A percentile compares a stretch with the other conserved stretches of the same genome.
These are phyloP conservation scores for Eciton burchellii DNA, from an alignment of 1,140 invertebrate genomes.

Conservation along the genomic window DNA sequence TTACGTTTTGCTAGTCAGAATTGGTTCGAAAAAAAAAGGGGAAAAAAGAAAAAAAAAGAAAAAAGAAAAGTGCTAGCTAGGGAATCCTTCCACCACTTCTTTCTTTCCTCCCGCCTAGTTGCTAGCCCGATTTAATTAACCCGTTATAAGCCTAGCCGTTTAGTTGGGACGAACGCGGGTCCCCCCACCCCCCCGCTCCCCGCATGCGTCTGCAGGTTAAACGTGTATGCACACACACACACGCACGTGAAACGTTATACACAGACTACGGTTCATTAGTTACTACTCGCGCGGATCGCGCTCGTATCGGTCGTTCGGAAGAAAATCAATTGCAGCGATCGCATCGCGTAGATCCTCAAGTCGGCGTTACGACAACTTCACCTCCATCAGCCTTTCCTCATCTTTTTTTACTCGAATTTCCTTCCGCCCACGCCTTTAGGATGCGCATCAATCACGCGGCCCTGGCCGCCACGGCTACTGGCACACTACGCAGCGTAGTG, in stretches of 20 bases:
- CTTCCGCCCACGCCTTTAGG: slow-evolving; percentile 21
- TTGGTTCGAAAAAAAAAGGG: slow-evolving; percentile 80
- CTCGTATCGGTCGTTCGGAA: slow-evolving; percentile 40
- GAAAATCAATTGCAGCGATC: slow-evolving; percentile 60
- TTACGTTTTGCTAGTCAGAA: slow-evolving; percentile 85
- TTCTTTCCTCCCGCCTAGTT: slow-evolving; percentile 69
- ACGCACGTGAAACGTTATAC: slow-evolving; percentile 52
- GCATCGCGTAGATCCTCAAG: slow-evolving; percentile 43
- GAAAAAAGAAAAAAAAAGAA: slow-evolving; percentile 75
- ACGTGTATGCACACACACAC: slow-evolving; percentile 14
- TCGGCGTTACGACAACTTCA: slow-evolving; percentile 10
- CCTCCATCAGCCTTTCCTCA: too few relatives aligned
- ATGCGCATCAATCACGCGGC: slow-evolving; percentile 39
- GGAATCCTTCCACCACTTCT: too few relatives aligned
- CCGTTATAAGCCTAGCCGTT: slow-evolving; percentile 60
- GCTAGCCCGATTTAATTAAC: slow-evolving; percentile 72
- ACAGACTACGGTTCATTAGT: slow-evolving; percentile 84
- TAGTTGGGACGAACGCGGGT: slow-evolving; percentile 59
- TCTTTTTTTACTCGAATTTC: slow-evolving; percentile 57
- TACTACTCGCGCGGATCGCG: slow-evolving; percentile 81
- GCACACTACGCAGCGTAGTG: slow-evolving; percentile 60
- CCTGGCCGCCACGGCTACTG: slow-evolving; percentile 46
- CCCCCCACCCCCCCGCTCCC: slow-evolving; percentile 44
- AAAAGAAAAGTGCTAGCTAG: too few relatives aligned
- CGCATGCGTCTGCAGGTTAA: slow-evolving; percentile 48